These are phyloP conservation scores for Triops cancriformis DNA, from an alignment of 1,140 invertebrate species.

Conservation along the genomic window DNA sequence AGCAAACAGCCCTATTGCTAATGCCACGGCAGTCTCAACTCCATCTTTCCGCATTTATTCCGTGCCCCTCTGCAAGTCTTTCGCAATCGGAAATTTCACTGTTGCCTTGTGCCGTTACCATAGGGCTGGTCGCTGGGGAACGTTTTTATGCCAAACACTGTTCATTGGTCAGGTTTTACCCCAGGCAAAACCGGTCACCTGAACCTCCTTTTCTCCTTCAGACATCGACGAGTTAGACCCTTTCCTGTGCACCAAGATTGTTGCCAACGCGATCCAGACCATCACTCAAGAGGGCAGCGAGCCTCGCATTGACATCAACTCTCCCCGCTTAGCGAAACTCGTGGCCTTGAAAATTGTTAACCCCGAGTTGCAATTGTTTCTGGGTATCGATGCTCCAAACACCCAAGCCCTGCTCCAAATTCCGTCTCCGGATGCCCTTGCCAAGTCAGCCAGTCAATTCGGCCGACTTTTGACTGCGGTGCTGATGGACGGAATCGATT, in stretches of 20 bases:
- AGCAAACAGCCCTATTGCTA: too few relatives aligned
- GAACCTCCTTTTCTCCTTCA: background rate
- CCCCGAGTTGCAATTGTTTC: background rate
- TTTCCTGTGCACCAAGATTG: background rate
- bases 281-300: background rate
- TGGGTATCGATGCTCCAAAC: background rate
- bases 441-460: background rate
- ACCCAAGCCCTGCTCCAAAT: background rate
- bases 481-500: background rate
- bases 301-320: background rate
- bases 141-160: too few relatives aligned
- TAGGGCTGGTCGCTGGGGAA: too few relatives aligned
- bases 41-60: too few relatives aligned
- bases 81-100: too few relatives aligned
- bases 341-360: background rate
- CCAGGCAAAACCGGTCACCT: too few relatives aligned
- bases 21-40: too few relatives aligned
- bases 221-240: background rate
- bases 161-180: too few relatives aligned
- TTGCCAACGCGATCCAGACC: background rate
- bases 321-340: background rate
- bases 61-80: too few relatives aligned
- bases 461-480: background rate
- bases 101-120: too few relatives aligned
- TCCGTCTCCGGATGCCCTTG: background rate